phyloP scores from a whole-genome alignment of 2,888 invertebrate species.

The Oeneis ivallda region DNA sequence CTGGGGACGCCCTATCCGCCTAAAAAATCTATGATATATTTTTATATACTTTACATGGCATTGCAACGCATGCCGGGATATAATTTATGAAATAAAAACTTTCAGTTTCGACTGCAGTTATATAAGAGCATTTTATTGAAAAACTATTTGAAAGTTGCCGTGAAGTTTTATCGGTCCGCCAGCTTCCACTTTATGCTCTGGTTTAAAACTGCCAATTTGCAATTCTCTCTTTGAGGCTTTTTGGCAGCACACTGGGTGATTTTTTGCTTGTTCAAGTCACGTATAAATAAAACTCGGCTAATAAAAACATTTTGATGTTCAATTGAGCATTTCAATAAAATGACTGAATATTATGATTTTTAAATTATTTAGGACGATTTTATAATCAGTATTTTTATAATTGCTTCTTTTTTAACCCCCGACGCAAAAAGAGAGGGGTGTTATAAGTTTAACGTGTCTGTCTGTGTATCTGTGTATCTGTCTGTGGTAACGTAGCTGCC shows the following conservation, averaged over 20 bases:
- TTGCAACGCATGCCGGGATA: too few relatives aligned
- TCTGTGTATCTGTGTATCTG: too few relatives aligned
- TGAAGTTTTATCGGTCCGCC: conserved; percentile 1
- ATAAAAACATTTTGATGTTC: background rate
- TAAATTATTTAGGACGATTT: too few relatives aligned
- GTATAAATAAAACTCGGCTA: conserved; percentile 2
- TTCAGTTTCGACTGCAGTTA: background rate
- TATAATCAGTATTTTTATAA: too few relatives aligned
- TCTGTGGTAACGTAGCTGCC: too few relatives aligned
- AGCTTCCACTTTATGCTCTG: background rate
- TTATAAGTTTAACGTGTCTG: too few relatives aligned
- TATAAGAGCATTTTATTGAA: conserved; percentile 2
- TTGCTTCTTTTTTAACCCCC: too few relatives aligned
- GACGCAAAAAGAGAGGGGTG: too few relatives aligned
- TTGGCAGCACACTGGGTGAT: conserved; percentile 1
- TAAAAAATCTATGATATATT: too few relatives aligned
- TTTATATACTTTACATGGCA: too few relatives aligned
- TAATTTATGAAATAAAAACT: background rate
- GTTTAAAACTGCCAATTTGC: conserved; percentile 13
- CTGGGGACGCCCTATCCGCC: too few relatives aligned
- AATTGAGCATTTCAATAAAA: background rate
- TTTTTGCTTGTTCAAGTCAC: background rate
- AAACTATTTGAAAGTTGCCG: background rate
- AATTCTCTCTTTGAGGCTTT: conserved; percentile 14
- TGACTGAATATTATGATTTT: background rate